A percentile compares a stretch with the other conserved stretches of the same genome.
phyloP scores from a whole-genome alignment of 2,888 invertebrate species.

The Thyatira batis region DNA sequence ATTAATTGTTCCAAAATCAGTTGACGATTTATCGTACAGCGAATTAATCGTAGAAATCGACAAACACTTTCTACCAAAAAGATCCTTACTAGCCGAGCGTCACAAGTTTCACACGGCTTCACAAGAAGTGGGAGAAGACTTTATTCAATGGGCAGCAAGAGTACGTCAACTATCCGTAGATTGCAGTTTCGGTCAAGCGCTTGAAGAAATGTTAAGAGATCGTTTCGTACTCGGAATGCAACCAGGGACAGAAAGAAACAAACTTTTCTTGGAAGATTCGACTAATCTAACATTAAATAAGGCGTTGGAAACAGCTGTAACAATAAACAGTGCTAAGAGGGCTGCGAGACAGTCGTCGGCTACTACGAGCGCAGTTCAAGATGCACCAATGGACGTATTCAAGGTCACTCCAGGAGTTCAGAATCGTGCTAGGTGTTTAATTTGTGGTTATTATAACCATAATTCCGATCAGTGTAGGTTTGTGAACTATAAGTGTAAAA shows the following conservation, averaged over 20 bases:
- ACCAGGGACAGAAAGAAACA: conserved; percentile 10
- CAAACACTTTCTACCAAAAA: conserved; percentile 16
- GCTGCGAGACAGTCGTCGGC: neutral
- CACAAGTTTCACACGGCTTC: conserved; percentile 15
- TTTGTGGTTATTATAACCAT: conserved; percentile 21
- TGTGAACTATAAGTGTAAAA: conserved; percentile 19
- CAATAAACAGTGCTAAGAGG: conserved; percentile 10
- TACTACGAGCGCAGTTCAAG: no score
- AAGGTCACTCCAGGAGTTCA: neutral
- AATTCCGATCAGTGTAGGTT: conserved; percentile 16
- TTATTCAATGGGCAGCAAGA: conserved; percentile 20
- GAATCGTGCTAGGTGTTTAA: conserved; percentile 8
- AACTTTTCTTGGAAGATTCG: conserved; percentile 8
- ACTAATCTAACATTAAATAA: no score
- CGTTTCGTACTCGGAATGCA: conserved; percentile 23
- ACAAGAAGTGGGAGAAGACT: conserved; percentile 10
- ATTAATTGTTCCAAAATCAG: conserved; percentile 11
- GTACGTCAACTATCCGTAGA: conserved; percentile 18
- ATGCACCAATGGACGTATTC: no score
- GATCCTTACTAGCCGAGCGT: conserved; percentile 16
- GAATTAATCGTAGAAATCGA: conserved; percentile 16
- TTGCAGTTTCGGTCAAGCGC: conserved; percentile 19
- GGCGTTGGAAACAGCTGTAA: no score
- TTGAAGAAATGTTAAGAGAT: conserved; percentile 18
- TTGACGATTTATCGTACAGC: conserved; percentile 10